A percentile compares a stretch with the other conserved stretches of the same genome.
Evolutionary conservation across 2,888 invertebrate species (phyloP).

Genomic region (Anoncus sp.): DNA sequence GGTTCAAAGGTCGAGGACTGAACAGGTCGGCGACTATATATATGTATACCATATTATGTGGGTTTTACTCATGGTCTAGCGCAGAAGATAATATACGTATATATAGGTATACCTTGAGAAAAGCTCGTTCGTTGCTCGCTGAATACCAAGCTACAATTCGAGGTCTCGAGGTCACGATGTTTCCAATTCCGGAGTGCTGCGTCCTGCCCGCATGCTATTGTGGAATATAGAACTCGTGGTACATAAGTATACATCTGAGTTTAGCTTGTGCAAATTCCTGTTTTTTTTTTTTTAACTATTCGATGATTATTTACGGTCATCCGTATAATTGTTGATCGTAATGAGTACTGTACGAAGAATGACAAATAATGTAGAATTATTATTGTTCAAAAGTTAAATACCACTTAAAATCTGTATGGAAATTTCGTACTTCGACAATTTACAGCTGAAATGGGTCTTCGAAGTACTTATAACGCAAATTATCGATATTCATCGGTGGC

Average conservation of each 20-base stretch:
- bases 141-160: slow-evolving; percentile 61
- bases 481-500: no score
- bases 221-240: neutral
- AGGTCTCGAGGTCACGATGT: slow-evolving; percentile 71
- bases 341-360: no score
- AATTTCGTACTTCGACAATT: no score
- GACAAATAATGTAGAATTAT: no score
- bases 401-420: no score
- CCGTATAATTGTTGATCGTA: no score
- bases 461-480: no score
- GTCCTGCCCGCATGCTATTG: slow-evolving; percentile 35
- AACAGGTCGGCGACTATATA: slow-evolving; percentile 23
- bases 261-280: neutral
- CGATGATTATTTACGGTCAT: neutral
- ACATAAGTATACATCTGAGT: neutral
- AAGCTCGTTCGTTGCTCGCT: slow-evolving; percentile 27
- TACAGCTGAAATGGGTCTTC: no score
- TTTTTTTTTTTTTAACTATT: slow-evolving; percentile 1
- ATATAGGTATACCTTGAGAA: slow-evolving; percentile 38
- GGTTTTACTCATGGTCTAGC: neutral
- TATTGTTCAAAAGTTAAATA: no score
- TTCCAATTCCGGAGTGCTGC: slow-evolving; percentile 54
- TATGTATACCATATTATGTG: neutral
- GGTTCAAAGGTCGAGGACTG: slow-evolving; percentile 57
- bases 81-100: neutral